Conservation (phyloP, 2,888 invertebrate genomes). For the Camptogramma bilineatum region DNA sequence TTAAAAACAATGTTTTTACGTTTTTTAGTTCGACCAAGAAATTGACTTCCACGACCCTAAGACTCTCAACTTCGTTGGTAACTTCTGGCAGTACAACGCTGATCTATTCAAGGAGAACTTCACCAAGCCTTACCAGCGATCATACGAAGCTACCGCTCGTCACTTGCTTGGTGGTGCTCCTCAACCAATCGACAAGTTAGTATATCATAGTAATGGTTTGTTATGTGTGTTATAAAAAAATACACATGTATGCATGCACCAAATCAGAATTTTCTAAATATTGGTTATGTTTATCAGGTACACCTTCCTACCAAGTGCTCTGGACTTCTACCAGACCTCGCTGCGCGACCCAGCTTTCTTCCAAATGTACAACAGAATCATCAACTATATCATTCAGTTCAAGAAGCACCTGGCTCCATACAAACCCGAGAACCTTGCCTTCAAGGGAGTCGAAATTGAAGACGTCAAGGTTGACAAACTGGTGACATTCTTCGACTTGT, state of each 20-base stretch:
- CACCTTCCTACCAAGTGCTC: slow-evolving; percentile 82
- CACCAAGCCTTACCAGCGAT: slow-evolving; percentile 73
- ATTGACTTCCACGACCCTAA: slow-evolving; percentile 66
- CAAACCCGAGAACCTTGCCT: slow-evolving; percentile 83
- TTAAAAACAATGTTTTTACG: neutral
- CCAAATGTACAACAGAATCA: slow-evolving; percentile 87
- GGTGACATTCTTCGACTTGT: slow-evolving; percentile 88
- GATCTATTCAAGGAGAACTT: slow-evolving; percentile 71
- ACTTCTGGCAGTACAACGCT: slow-evolving; percentile 84
- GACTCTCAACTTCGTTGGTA: slow-evolving; percentile 83
- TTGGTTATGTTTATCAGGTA: slow-evolving; percentile 59
- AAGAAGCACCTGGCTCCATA: slow-evolving; percentile 86
- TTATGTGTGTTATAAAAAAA: too few relatives aligned
- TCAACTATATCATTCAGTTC: slow-evolving; percentile 85
- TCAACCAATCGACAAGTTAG: slow-evolving; percentile 59
- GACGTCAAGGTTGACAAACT: slow-evolving; percentile 87
- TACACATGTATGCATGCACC: too few relatives aligned
- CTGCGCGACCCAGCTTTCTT: slow-evolving; percentile 90
- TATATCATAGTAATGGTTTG: slow-evolving; percentile 20
- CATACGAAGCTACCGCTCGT: slow-evolving; percentile 85
- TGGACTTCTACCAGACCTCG: slow-evolving; percentile 87
- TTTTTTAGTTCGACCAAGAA: slow-evolving; percentile 67
- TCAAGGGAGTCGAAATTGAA: slow-evolving; percentile 86
- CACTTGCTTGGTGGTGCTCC: slow-evolving; percentile 69
- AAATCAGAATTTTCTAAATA: neutral